Conservation (phyloP, 2,888 invertebrate genomes). For the Andrena haemorrhoa region DNA sequence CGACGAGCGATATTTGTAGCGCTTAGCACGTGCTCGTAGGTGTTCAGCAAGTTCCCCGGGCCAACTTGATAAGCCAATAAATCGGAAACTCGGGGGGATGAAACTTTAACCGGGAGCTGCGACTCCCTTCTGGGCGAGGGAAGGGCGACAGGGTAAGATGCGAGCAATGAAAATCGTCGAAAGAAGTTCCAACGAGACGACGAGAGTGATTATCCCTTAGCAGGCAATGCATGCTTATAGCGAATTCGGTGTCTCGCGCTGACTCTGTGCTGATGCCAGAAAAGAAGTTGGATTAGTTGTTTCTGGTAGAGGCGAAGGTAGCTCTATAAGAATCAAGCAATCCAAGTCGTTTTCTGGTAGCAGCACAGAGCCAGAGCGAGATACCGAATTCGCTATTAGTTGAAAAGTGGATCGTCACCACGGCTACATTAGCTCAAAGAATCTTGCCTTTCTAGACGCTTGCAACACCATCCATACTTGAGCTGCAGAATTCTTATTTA, state of each 20-base stretch:
- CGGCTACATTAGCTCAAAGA: conserved; percentile 9
- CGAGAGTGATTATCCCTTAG: conserved; percentile 49
- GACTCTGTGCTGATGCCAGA: no score
- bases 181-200: conserved; percentile 53
- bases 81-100: conserved; percentile 51
- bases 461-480: conserved; percentile 14
- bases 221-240: conserved; percentile 38
- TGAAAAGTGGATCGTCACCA: conserved; percentile 44
- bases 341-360: no score
- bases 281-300: no score
- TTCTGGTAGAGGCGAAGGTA: no score
- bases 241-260: no score
- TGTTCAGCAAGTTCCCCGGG: conserved; percentile 54
- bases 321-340: no score
- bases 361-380: no score
- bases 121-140: background rate
- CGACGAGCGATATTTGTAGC: conserved; percentile 64
- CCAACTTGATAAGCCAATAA: conserved; percentile 71
- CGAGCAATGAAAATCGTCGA: conserved; percentile 20
- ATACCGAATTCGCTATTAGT: background rate
- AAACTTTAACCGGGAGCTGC: conserved; percentile 36
- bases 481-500: conserved; percentile 4
- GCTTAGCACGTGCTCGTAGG: conserved; percentile 47
- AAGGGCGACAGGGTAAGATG: background rate
- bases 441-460: conserved; percentile 18